Evolutionary conservation across 92 coral and sea anemone species (phyloP).

Genomic region (Muricea muricata): DNA sequence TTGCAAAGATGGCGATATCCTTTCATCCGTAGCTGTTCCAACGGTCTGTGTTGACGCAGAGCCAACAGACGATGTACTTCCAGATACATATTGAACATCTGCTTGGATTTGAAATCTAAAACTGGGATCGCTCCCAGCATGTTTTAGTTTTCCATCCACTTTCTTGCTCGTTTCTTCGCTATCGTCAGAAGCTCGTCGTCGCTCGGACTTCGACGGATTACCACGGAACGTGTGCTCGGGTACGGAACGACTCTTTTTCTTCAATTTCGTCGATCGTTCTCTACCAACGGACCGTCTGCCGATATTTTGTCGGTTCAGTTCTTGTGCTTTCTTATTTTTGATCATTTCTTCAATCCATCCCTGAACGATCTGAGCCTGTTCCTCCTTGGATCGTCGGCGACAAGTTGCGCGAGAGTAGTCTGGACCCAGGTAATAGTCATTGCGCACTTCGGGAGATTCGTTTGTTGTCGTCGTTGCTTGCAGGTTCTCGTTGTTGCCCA

Average conservation of each 20-base stretch:
- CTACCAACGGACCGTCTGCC: not conserved
- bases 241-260: slow-evolving; percentile 44
- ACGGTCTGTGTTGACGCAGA: not conserved
- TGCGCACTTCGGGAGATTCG: not conserved
- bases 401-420: slow-evolving; percentile 10
- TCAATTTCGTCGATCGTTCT: slow-evolving; percentile 20
- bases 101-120: slow-evolving; percentile 11
- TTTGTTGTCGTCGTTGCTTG: not conserved
- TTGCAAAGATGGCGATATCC: slow-evolving; percentile 12
- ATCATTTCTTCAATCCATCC: slow-evolving; percentile 40
- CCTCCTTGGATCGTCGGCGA: slow-evolving; percentile 24
- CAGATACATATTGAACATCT: not conserved
- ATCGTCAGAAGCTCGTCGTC: slow-evolving; percentile 8
- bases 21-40: slow-evolving; percentile 9
- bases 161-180: not conserved
- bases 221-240: slow-evolving; percentile 40
- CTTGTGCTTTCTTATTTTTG: slow-evolving; percentile 38
- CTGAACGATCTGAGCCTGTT: slow-evolving; percentile 47
- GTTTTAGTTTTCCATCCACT: slow-evolving; percentile 14
- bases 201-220: not conserved
- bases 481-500: not conserved
- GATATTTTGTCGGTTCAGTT: not conserved
- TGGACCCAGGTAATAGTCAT: not conserved
- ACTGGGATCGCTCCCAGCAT: slow-evolving; percentile 39
- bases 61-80: not conserved